phyloP scores from a whole-genome alignment of 23 tunicate genomes.

The Aplidium turbinatum region DNA sequence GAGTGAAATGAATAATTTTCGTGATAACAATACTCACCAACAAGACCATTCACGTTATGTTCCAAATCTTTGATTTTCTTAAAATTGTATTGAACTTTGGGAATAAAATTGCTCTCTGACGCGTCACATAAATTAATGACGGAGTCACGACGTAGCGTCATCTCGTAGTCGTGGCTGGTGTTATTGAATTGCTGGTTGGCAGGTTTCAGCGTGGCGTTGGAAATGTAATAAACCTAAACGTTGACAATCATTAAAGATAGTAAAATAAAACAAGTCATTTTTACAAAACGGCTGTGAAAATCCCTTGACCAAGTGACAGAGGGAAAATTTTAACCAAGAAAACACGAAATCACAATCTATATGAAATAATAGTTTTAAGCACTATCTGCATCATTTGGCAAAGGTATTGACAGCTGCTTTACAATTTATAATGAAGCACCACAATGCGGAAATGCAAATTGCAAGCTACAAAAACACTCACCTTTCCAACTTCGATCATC shows the following conservation, averaged over 20 bases:
- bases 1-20: too few species aligned
- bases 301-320: too few species aligned
- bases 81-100: conserved; percentile 77
- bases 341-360: too few species aligned
- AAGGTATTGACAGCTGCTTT: too few species aligned
- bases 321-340: too few species aligned
- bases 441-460: neutral
- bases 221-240: conserved; percentile 57
- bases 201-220: conserved; percentile 82
- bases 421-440: too few species aligned
- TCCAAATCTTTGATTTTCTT: conserved; percentile 45
- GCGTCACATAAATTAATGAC: conserved; percentile 58
- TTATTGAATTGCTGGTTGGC: conserved; percentile 87
- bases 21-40: conserved; percentile 60
- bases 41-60: conserved; percentile 50
- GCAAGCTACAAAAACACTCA: too few species aligned
- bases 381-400: too few species aligned
- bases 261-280: neutral
- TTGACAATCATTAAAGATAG: neutral
- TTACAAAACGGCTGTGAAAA: too few species aligned
- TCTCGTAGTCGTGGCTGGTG: conserved; percentile 92
- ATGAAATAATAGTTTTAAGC: too few species aligned
- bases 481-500: conserved; percentile 83
- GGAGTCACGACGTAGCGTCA: conserved; percentile 81
- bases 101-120: conserved; percentile 49